A percentile compares a stretch with the other conserved stretches of the same genome.
These are phyloP conservation scores for Busseola fusca DNA, from an alignment of 2,888 invertebrate genomes.

Conservation along the genomic window DNA sequence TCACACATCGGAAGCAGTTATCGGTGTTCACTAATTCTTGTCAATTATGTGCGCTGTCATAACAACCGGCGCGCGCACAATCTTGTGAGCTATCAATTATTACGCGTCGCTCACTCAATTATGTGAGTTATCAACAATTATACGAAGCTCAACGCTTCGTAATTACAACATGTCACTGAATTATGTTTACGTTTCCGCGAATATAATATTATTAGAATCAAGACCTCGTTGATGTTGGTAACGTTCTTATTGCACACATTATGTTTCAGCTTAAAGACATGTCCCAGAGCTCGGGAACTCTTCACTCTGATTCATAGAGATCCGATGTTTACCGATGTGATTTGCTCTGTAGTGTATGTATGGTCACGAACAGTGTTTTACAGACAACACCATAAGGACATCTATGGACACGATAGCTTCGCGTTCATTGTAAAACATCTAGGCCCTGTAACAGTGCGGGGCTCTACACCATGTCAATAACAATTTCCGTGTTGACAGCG, in stretches of 20 bases:
- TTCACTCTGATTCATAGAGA: neutral
- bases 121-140: conserved; percentile 5
- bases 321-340: neutral
- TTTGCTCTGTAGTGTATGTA: neutral
- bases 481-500: neutral
- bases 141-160: neutral
- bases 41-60: neutral
- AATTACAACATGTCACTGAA: conserved; percentile 20
- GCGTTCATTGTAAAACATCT: neutral
- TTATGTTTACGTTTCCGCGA: no score
- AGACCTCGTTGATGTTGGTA: neutral
- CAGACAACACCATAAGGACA: neutral
- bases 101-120: conserved; percentile 1
- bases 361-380: conserved; percentile 35
- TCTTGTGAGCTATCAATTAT: conserved; percentile 14
- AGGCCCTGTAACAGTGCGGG: conserved; percentile 14
- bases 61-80: neutral
- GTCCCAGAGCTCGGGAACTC: neutral
- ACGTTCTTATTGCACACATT: neutral
- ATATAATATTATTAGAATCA: neutral
- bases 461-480: neutral
- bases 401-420: neutral
- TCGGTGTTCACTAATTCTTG: neutral
- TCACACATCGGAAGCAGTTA: conserved; percentile 7
- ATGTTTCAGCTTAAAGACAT: neutral